Base-by-base conservation (phyloP, 2,888 invertebrate genomes). In the Blomia tropicalis region DNA sequence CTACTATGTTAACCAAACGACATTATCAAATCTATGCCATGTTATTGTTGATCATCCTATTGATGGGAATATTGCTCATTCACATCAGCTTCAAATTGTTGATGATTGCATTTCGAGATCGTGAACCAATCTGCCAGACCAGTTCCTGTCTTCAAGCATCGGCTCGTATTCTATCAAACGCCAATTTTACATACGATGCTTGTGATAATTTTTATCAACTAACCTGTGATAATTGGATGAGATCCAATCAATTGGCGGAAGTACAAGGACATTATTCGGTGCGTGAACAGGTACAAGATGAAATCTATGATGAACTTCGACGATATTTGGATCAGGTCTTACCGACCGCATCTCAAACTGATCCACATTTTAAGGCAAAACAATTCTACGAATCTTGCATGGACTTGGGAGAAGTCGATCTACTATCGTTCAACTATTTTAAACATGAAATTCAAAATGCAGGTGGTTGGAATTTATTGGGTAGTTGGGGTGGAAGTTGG, bases 321-420 rank as follows among this genome's bases (percentile, higher is more conserved):
- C 66, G 66, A 36, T 44, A 77, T 62, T 73, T 80, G 27, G 73
- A 77, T 22, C 78, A 78, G 1, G 70, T 78, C 66, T 73, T 76
- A n/a, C 70, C 74, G 59, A 74, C 76, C 1, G 69, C 70, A 0
- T 22, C 51, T 27, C 70, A 72, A 3, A 67, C 66, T 36, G 69
- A 73, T 3, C 72, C 79, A 4, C 76, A 78, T 66, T 77, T 78
- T 75, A 81, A 81, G 70, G 69, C 80, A 67, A 80, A 79, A 68
- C 73, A 77, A 66, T 77, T 81, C 67, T 81, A 80, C 70, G 76
- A 78, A 63, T 78, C 80, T 1, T 81, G 81, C 68, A 73, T 79
- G 72, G 70, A 72, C 66, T 47, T 68, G 43, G 66, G 65, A 31
- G 63, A 65, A 14, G 66, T 68, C 22, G 67, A 67, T 43, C 70